Evolutionary conservation across 64 coral and sea anemone genomes (phyloP).

Genomic region (Actinia equina): DNA sequence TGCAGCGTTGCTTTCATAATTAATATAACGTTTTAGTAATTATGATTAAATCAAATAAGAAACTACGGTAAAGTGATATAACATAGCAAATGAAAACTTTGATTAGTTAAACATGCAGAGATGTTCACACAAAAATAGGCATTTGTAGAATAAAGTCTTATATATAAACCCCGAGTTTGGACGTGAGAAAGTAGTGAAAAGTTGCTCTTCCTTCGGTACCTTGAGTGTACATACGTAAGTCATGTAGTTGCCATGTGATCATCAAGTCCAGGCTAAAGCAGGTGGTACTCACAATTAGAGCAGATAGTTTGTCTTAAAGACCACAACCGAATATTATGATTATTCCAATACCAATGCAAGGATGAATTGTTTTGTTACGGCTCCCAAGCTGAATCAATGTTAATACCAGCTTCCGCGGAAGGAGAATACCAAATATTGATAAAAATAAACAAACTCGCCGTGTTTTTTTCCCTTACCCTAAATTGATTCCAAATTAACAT

Average conservation of each 20-base stretch:
- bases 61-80: neutral
- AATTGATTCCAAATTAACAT: too few species aligned
- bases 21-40: neutral
- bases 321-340: too few species aligned
- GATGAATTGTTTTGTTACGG: too few species aligned
- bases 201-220: neutral
- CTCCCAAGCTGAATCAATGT: too few species aligned
- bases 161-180: neutral
- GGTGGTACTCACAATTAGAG: too few species aligned
- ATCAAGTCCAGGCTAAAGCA: too few species aligned
- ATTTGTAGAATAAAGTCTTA: neutral
- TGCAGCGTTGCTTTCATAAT: neutral
- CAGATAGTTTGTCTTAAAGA: too few species aligned
- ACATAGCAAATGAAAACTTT: neutral
- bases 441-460: too few species aligned
- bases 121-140: neutral
- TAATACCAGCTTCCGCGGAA: too few species aligned
- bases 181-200: neutral
- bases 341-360: too few species aligned
- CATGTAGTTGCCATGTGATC: neutral
- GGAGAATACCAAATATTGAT: too few species aligned
- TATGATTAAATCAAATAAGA: neutral
- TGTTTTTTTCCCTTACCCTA: too few species aligned
- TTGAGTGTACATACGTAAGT: neutral
- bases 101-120: neutral